phyloP scores from a whole-genome alignment of 2,113 vertebrate species.

The Struthidea cinerea region DNA sequence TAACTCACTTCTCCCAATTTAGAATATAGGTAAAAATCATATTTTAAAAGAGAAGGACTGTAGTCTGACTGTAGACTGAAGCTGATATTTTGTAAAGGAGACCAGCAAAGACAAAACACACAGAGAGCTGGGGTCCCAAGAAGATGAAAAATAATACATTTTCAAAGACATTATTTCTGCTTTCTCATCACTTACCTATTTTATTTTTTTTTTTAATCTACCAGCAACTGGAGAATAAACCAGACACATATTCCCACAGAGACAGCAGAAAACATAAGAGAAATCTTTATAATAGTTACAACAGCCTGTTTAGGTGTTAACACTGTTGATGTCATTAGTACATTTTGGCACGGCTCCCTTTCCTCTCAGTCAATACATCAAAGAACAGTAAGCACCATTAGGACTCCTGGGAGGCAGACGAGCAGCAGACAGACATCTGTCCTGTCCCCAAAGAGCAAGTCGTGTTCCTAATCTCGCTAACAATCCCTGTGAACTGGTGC shows the following conservation, averaged over 20 bases:
- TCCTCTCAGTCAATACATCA: neutral
- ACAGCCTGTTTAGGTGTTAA: neutral
- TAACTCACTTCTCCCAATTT: neutral
- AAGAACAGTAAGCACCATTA: neutral
- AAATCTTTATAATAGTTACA: neutral
- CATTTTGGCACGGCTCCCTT: neutral
- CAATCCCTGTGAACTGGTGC: neutral
- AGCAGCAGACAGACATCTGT: neutral
- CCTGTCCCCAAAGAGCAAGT: rapidly evolving
- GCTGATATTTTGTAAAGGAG: neutral
- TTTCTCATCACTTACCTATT: neutral
- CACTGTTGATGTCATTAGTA: neutral
- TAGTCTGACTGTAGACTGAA: neutral
- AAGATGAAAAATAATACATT: neutral
- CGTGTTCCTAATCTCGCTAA: neutral
- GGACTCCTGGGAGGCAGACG: rapidly evolving
- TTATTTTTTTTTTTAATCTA: neutral
- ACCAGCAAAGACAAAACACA: neutral
- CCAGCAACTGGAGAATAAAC: neutral
- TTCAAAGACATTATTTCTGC: neutral
- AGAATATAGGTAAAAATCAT: neutral
- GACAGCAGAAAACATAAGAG: neutral
- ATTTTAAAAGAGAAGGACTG: neutral
- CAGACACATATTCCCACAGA: neutral
- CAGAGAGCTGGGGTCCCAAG: neutral